Conservation (phyloP, 1,140 invertebrate species). For the Drosophila tani region DNA sequence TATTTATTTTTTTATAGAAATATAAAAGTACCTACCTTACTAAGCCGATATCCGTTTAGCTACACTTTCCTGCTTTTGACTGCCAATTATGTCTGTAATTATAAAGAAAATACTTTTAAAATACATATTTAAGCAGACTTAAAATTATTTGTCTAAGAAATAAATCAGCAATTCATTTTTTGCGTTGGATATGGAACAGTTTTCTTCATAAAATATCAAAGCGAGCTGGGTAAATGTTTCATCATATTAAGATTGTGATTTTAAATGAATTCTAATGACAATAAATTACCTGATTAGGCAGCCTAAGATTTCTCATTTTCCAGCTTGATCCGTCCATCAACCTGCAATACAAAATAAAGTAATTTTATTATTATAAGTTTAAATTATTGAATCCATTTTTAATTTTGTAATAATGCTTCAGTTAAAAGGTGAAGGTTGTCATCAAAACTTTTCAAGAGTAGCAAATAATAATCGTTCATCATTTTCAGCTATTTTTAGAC, state of each 20-base stretch:
- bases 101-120: background rate
- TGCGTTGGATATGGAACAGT: slow-evolving; percentile 37
- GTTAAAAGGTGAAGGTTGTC: slow-evolving; percentile 31
- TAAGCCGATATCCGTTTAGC: background rate
- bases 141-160: background rate
- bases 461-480: slow-evolving; percentile 36
- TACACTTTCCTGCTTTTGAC: no score
- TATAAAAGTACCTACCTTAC: background rate
- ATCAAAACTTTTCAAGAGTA: slow-evolving; percentile 31
- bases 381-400: background rate
- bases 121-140: background rate
- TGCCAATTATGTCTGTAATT: background rate
- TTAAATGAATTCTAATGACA: background rate
- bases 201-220: slow-evolving; percentile 33
- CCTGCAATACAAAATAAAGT: slow-evolving; percentile 1
- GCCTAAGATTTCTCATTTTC: background rate
- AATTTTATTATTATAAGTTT: background rate
- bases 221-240: slow-evolving; percentile 37
- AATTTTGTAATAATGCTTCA: background rate
- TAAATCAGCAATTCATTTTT: slow-evolving; percentile 22
- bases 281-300: background rate
- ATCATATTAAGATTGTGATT: slow-evolving; percentile 4
- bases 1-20: background rate
- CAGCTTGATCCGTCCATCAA: background rate
- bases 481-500: background rate